A percentile compares a stretch with the other conserved stretches of the same genome.
phyloP scores from a whole-genome alignment of 2,797 vertebrate species.

The Otolemur crassicaudatus region DNA sequence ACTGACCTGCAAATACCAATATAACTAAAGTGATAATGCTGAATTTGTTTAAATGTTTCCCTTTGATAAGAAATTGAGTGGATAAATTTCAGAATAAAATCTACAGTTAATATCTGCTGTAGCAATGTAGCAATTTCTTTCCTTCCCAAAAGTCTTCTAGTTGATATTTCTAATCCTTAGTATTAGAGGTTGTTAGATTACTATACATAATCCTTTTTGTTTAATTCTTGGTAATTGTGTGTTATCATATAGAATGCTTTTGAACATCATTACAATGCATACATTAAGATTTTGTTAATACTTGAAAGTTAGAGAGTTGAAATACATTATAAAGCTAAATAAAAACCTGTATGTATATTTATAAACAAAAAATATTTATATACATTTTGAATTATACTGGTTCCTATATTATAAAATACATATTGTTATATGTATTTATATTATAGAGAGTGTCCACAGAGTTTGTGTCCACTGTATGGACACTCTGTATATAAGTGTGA shows the following conservation, averaged over 20 bases:
- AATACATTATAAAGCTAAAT: background rate
- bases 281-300: background rate
- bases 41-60: conserved; percentile 6
- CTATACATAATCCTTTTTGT: background rate
- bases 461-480: too few relatives aligned
- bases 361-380: background rate
- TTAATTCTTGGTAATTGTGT: background rate
- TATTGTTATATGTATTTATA: background rate
- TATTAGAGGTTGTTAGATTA: background rate
- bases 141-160: background rate
- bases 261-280: background rate
- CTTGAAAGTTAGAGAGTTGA: background rate
- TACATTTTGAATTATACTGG: background rate
- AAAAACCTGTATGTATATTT: background rate
- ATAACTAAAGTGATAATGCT: background rate
- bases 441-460: background rate
- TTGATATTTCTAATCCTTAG: background rate
- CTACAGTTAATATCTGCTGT: background rate
- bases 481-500: background rate
- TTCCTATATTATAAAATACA: background rate
- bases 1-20: background rate
- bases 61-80: conserved; percentile 15
- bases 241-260: background rate
- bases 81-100: background rate
- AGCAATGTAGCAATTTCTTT: background rate